These are phyloP conservation scores for Chironomus riparius DNA, from an alignment of 2,888 invertebrate species.

Conservation along the genomic window DNA sequence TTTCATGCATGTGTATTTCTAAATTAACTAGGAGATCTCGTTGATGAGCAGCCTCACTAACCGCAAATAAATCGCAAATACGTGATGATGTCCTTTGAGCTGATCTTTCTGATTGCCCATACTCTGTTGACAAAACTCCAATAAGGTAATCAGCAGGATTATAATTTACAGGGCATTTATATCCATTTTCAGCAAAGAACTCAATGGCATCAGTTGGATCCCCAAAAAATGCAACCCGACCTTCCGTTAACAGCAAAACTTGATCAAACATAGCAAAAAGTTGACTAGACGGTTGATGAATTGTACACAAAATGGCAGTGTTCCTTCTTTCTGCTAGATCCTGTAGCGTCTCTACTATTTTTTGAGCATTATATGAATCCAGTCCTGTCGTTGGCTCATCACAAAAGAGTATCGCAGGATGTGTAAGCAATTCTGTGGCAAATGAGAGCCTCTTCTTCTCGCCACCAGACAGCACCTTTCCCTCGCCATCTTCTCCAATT, in stretches of 20 bases:
- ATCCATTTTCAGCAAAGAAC: slow-evolving; percentile 58
- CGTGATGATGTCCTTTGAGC: slow-evolving; percentile 60
- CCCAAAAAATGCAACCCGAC: slow-evolving; percentile 77
- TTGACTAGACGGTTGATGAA: slow-evolving; percentile 89
- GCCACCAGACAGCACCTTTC: slow-evolving; percentile 83
- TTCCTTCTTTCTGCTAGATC: slow-evolving; percentile 58
- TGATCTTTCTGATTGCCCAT: slow-evolving; percentile 59
- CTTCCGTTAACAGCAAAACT: slow-evolving; percentile 73
- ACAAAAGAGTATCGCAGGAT: slow-evolving; percentile 85
- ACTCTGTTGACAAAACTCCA: slow-evolving; percentile 68
- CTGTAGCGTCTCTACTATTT: slow-evolving; percentile 62
- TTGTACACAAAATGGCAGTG: slow-evolving; percentile 83
- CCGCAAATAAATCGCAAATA: slow-evolving; percentile 69
- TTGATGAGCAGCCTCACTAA: slow-evolving; percentile 67
- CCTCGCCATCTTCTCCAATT: slow-evolving; percentile 67
- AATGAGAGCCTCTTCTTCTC: slow-evolving; percentile 88
- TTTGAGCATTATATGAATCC: slow-evolving; percentile 87
- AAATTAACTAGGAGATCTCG: slow-evolving; percentile 64
- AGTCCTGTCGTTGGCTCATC: slow-evolving; percentile 59
- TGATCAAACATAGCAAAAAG: slow-evolving; percentile 75
- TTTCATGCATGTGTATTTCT: slow-evolving; percentile 56
- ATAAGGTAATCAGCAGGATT: slow-evolving; percentile 90
- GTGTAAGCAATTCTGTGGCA: slow-evolving; percentile 84
- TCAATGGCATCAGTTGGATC: slow-evolving; percentile 52
- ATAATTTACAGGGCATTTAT: slow-evolving; percentile 68